Conservation (phyloP, 2,888 invertebrate species). For the Dynastes tityus region DNA sequence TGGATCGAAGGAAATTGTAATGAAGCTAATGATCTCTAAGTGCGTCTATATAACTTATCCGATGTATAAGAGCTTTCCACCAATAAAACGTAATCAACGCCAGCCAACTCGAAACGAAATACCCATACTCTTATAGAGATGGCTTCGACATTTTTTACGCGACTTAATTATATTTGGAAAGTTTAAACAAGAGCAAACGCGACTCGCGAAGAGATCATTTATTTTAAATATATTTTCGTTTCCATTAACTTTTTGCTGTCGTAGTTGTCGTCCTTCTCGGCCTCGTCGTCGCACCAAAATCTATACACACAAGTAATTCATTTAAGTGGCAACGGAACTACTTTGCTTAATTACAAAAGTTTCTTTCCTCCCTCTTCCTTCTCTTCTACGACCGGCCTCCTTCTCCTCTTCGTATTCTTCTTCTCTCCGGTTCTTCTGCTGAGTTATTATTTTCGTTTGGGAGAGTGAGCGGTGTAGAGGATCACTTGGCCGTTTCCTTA, state of each 20-base stretch:
- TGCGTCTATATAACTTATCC: no score
- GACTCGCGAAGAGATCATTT: conserved; percentile 19
- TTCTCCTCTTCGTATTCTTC: not conserved
- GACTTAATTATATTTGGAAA: not conserved
- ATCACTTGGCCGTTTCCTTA: conserved; percentile 44
- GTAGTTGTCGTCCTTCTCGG: not conserved
- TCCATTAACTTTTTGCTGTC: conserved; percentile 47
- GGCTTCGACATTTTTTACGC: no score
- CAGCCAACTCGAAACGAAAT: no score
- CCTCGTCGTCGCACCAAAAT: conserved; percentile 27
- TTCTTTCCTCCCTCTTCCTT: conserved; percentile 22
- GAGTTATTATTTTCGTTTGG: conserved; percentile 49
- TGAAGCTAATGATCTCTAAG: no score
- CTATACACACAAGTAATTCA: conserved; percentile 52
- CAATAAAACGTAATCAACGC: no score
- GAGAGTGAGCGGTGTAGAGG: not conserved
- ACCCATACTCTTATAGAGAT: no score
- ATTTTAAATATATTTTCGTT: conserved; percentile 49
- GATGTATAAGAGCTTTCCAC: no score
- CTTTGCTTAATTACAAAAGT: conserved; percentile 52
- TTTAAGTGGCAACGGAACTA: conserved; percentile 50
- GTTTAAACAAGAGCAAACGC: not conserved
- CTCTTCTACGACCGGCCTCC: not conserved
- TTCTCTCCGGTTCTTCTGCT: conserved; percentile 36
- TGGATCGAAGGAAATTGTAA: no score